Base-by-base conservation (phyloP, 1,140 invertebrate species). In the Capitella teleta region DNA sequence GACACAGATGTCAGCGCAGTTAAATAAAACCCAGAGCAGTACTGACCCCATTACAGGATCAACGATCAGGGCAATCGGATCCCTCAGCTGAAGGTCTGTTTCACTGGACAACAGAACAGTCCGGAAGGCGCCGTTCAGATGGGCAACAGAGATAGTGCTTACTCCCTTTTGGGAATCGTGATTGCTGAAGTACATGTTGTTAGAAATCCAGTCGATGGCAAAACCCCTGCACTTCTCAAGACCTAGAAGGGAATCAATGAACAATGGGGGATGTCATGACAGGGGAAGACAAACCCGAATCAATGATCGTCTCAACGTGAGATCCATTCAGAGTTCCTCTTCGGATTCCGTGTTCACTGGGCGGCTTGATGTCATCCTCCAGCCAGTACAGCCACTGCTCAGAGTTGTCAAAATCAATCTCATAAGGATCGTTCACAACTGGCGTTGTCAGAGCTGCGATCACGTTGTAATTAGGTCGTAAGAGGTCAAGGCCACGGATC, bases 401-500 rank as follows among this genome's bases (percentile, higher is more conserved):
- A 25, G 23, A 3, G 5, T 81, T 77, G 19, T 80, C 73, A 63
- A 79, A 86, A 62, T 87, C 83, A 40, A 90, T 72, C 5, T 84
- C 82, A 40, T 76, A 69, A 19, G 82, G 73, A 23, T 54, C 58
- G 51, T 80, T 75, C 18, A 82, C 80, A 60, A 67, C 64, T 8
- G 70, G 74, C 1, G 81, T 69, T 34, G 80, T 78, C 32, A 87
- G 80, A 0, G 84, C 81, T 24, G 86, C 84, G 53, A 87, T 84
- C 23, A 84, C 81, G 61, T 85, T 81, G 63, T 80, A 79, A 1
- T 83, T 80, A 62, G 81, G 77, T 8, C n/a, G 19, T 36, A 79
- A 74, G 26, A 88, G 66, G 66, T 88, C 84, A 28, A 91, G 82
- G 12, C 87, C 87, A 38, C 86, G 78, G 52, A 92, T 85, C 70